Base-by-base conservation (phyloP, 2,797 vertebrate genomes). In the Botia kubotai region DNA sequence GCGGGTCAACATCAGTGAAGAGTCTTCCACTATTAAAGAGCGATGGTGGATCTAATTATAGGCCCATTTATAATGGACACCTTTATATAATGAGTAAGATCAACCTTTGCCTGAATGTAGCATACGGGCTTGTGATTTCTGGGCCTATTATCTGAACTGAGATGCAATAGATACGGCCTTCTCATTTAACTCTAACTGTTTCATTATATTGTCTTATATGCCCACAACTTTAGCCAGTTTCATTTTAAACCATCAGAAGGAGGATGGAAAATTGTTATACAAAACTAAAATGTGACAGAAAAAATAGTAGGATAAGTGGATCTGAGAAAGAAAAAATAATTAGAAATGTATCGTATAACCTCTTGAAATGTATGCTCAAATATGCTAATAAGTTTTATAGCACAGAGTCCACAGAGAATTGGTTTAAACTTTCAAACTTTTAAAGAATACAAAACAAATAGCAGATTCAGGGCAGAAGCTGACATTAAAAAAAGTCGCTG, bases 61-160 rank as follows among this genome's bases (percentile, higher is more conserved):
- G 33, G 29, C 48, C 36, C 11, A 43, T 55, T 65, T 80, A 72
- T 66, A 55, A 72, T 46, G 21, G 26, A 29, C 52, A 65, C 11
- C 48, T 72, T 63, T 65, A 36, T 50, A 23, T 78, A 71, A 79
- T 79, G 48, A 73, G 66, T 57, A 16, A 8, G n/a, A 57, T 72
- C 26, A 36, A 50, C 46, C n/a, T 71, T 63, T 39, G 7, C 43
- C 8, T 63, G 26, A 36, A 69, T 19, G 19, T 58, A 58, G 19
- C 19, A 21, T 23, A 46, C 4, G 3, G 3, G 2, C 4, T 60
- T 60, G 58, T 26, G 23, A 60, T 60, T 60, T 26, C 23, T 60
- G 23, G 58, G 19, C 21, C 8, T 12, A 52, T 52, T 16, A 46
- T 11, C 43, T 55, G 52, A 57, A 57, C 17, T 7, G 17, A 57